phyloP scores from a whole-genome alignment of 2,888 invertebrate species.

The Watsonalla binaria region DNA sequence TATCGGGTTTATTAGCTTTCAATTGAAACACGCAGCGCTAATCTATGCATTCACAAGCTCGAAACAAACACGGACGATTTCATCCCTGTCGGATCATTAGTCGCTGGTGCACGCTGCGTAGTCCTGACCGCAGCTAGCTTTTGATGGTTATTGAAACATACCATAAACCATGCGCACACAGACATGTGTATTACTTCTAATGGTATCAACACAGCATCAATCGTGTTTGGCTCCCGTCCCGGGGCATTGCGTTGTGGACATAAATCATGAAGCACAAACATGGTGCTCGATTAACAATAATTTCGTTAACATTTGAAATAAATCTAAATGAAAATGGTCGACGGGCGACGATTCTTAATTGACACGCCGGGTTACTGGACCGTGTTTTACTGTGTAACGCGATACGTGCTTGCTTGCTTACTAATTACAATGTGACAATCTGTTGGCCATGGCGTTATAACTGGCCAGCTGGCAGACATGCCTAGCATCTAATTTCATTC shows the following conservation, averaged over 20 bases:
- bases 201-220: constrained; percentile 15
- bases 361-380: constrained; percentile 62
- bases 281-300: constrained; percentile 49
- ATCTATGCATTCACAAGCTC: not conserved
- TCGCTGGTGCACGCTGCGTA: not conserved
- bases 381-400: constrained; percentile 46
- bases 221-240: constrained; percentile 7
- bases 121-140: not conserved
- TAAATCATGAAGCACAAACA: constrained; percentile 22
- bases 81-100: not conserved
- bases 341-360: constrained; percentile 50
- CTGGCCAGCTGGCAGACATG: constrained; percentile 23
- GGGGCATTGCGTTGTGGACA: constrained; percentile 10
- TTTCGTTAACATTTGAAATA: constrained; percentile 57
- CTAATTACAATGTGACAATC: constrained; percentile 52
- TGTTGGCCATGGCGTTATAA: constrained; percentile 23
- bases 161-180: not conserved
- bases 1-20: not conserved
- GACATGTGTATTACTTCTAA: not conserved
- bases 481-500: constrained; percentile 14
- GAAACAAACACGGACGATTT: not conserved
- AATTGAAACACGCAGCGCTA: not conserved
- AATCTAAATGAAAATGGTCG: constrained; percentile 56
- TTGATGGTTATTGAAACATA: not conserved
- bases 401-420: constrained; percentile 45